Evolutionary conservation across 2,797 vertebrate species (phyloP).

Genomic region (Pteropus rufus): DNA sequence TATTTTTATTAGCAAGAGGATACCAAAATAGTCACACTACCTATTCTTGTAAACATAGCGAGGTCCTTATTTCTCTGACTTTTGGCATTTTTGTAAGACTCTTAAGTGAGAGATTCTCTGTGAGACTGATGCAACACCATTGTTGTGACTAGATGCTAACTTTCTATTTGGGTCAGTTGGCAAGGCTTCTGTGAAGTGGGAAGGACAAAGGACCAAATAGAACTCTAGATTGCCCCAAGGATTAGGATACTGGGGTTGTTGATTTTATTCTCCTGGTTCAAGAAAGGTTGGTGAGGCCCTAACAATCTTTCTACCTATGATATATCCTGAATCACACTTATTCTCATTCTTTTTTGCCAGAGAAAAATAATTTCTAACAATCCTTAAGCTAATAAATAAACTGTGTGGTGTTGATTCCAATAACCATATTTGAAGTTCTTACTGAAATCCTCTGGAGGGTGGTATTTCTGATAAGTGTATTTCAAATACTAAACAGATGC

Average conservation of each 20-base stretch:
- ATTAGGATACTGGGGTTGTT: neutral
- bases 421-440: slow-evolving; percentile 11
- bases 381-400: neutral
- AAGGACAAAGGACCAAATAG: neutral
- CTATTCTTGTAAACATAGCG: neutral
- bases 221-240: neutral
- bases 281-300: neutral
- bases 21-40: neutral
- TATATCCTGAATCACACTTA: neutral
- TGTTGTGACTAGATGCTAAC: neutral
- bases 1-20: neutral
- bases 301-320: neutral
- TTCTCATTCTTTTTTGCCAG: neutral
- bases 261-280: neutral
- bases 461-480: neutral
- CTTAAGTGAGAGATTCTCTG: neutral
- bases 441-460: neutral
- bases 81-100: neutral
- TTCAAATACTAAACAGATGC: slow-evolving; percentile 16
- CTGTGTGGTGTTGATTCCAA: neutral
- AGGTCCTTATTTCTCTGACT: neutral
- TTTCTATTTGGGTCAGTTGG: neutral
- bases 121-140: neutral
- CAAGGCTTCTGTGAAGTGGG: neutral
- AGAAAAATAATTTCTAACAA: slow-evolving; percentile 14